Evolutionary conservation across 1,140 invertebrate genomes (phyloP).

Genomic region (Galleria mellonella): DNA sequence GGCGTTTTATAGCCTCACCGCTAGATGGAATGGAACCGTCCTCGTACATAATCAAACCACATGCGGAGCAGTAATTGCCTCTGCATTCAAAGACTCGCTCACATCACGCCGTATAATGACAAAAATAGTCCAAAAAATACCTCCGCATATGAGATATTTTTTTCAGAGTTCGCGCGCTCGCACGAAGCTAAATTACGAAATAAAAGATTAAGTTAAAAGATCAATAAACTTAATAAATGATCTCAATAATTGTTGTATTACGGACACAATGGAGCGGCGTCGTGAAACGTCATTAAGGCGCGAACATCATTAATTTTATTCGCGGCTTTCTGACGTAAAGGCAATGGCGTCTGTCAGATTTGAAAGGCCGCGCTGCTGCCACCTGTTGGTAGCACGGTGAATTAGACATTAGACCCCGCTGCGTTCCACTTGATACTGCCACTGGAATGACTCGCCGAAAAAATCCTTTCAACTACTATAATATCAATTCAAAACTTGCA

Average conservation of each 20-base stretch:
- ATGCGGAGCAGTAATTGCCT: conserved; percentile 72
- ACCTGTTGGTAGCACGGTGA: conserved; percentile 72
- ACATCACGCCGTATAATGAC: conserved; percentile 73
- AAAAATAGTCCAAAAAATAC: conserved; percentile 73
- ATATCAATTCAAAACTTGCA: conserved; percentile 1
- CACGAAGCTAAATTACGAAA: conserved; percentile 72
- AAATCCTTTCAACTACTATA: conserved; percentile 9
- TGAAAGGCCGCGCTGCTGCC: conserved; percentile 65
- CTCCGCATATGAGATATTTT: conserved; percentile 71
- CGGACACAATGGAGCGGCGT: conserved; percentile 72
- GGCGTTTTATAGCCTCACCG: conserved; percentile 50
- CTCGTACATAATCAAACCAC: conserved; percentile 70
- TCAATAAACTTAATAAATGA: conserved; percentile 75
- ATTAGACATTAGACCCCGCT: conserved; percentile 65
- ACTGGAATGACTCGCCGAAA: conserved; percentile 63
- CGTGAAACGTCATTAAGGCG: conserved; percentile 72
- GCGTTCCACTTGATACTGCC: conserved; percentile 64
- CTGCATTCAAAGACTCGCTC: conserved; percentile 69
- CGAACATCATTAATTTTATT: conserved; percentile 74
- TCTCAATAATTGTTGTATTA: conserved; percentile 75
- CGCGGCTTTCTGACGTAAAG: conserved; percentile 69
- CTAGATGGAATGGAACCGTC: conserved; percentile 64
- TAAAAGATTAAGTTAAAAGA: conserved; percentile 75
- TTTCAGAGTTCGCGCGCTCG: conserved; percentile 67
- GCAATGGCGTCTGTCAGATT: conserved; percentile 72